Evolutionary conservation across 2,888 invertebrate species (phyloP), one percentile per base, ranked within the genome.

Genomic region (Drosophila antonietae): DNA sequence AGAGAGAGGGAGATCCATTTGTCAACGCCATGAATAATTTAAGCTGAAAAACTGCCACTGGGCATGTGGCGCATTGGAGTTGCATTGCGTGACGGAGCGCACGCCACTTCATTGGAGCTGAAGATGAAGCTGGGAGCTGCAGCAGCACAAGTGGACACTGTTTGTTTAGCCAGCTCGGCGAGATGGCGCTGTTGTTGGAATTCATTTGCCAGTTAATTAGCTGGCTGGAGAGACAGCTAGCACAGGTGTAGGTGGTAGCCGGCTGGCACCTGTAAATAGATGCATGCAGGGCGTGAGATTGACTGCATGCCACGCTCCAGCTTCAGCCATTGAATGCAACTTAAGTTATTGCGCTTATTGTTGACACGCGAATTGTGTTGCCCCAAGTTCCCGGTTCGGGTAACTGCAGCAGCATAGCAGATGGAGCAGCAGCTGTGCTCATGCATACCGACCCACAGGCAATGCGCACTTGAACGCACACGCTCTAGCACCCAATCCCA

Each of bases 291-390:
- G 60, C 68, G 44, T 67, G 79, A 37, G 61, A 56, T 55, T 70
- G 62, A 51, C 49, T 60, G 53, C 46, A 15, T 23, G 58, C 44
- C 46, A 18, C 33, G 35, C 20, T 35, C 44, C 35, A 23, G 43
- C 58, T 62, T 31, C 55, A 35, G 35, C 56, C 86, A 86, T 74
- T 83, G 81, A 83, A 86, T 83, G 82, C 61, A 77, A 70, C 86
- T 86, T 86, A 86, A 88, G 83, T 86, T 83, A 85, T 88, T 85
- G 83, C 81, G 88, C 88, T 88, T 88, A 85, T 88, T 85, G 85
- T 85, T 85, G 88, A 86, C 85, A 85, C 88, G 88, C 83, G 88
- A 81, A 81, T 82, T 65, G 83, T 67, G 85, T 60, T 72, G 76
- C 64, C 71, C 64, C 71, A 71, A 66, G 76, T 68, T 63, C 66